phyloP scores from a whole-genome alignment of 2,888 invertebrate genomes.

The Allolobophora icterica region DNA sequence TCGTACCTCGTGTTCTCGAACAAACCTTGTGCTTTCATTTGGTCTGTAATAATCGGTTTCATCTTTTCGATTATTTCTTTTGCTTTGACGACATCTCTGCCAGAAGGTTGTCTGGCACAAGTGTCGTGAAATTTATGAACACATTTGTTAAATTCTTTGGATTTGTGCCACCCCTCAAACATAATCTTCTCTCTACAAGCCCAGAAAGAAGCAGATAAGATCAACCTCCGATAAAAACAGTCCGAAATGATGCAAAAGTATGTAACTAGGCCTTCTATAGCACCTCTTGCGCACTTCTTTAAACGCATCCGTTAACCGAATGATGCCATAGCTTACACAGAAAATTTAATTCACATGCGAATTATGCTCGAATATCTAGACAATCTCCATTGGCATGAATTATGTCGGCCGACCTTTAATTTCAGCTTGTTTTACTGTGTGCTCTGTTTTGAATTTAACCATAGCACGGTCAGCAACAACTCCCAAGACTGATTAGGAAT shows the following conservation, averaged over 20 bases:
- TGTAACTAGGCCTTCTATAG: background rate
- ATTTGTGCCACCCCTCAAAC: constrained; percentile 6
- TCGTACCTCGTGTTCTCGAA: background rate
- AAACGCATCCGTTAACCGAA: too few relatives aligned
- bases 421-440: too few relatives aligned
- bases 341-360: background rate
- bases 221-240: background rate
- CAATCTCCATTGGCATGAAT: too few relatives aligned
- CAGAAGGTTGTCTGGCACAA: constrained; percentile 13
- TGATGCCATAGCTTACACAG: too few relatives aligned
- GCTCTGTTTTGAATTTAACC: too few relatives aligned
- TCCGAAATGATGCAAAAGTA: background rate
- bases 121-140: background rate
- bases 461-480: too few relatives aligned
- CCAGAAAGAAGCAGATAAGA: background rate
- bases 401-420: too few relatives aligned
- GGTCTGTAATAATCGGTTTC: background rate
- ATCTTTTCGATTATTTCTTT: background rate
- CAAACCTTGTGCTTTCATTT: constrained; percentile 15
- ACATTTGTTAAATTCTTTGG: background rate
- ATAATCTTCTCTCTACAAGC: background rate
- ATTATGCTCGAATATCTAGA: background rate
- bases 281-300: background rate
- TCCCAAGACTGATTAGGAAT: too few relatives aligned
- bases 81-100: constrained; percentile 1